These are phyloP conservation scores for Drosophila auraria DNA, from an alignment of 1,140 invertebrate species.

Conservation along the genomic window DNA sequence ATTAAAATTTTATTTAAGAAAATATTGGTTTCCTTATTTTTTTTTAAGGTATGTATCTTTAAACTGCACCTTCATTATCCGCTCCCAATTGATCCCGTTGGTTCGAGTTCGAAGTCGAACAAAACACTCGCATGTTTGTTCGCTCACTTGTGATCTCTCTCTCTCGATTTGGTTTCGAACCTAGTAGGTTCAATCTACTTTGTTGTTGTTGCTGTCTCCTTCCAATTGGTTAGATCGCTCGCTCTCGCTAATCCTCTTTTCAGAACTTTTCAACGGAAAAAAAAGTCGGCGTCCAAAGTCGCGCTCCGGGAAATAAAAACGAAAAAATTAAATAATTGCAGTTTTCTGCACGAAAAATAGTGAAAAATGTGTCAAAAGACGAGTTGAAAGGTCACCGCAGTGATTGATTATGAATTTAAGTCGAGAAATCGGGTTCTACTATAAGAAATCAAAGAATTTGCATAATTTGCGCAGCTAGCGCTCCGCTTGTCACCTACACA, in stretches of 20 bases:
- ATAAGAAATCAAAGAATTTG: neutral
- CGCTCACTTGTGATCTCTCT: too few relatives aligned
- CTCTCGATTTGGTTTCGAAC: neutral
- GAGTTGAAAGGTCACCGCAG: neutral
- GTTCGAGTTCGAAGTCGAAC: neutral
- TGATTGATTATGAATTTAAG: neutral
- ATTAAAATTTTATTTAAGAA: too few relatives aligned
- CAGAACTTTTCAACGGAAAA: neutral
- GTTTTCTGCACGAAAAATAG: neutral
- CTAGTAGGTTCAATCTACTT: too few relatives aligned
- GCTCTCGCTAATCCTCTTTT: neutral
- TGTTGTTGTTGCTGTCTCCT: too few relatives aligned
- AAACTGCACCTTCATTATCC: neutral
- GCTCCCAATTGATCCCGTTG: too few relatives aligned
- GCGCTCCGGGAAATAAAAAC: neutral
- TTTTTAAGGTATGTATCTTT: neutral
- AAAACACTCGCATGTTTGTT: too few relatives aligned
- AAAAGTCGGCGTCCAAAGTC: too few relatives aligned
- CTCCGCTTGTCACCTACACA: neutral
- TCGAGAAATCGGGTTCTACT: too few relatives aligned
- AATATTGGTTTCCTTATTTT: too few relatives aligned
- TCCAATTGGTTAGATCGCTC: neutral
- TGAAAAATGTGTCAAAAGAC: neutral
- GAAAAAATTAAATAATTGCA: neutral
- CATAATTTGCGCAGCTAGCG: neutral